Evolutionary conservation across 2,797 vertebrate species (phyloP), one percentile per base, ranked within the genome.

Genomic region (Sebastes alutus): DNA sequence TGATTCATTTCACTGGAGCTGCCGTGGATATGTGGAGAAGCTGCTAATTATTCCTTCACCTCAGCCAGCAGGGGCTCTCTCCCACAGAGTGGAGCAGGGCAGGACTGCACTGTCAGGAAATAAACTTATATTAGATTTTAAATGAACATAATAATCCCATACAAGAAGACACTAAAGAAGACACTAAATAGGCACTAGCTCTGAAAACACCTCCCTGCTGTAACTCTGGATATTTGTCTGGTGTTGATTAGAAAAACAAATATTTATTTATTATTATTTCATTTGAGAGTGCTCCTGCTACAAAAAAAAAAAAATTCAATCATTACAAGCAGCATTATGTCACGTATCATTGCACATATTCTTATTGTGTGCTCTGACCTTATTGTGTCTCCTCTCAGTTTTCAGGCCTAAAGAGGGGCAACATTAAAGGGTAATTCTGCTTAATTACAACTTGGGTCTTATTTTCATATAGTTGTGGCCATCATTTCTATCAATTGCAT

Each of bases 21-120:
- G 69, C 64, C 7, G 61, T 29, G 60, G 32, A 66, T 69, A 25
- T 59, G 66, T 58, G 27, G 32, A 46, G 59, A 77, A 42, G 73
- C 69, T 69, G n/a, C 46, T 84, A 64, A 78, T 85, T 80, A 66
- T 0, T 25, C n/a, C 54, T 30, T 79, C 69, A 80, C 27, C 76
- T 84, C 12, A 80, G 49, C 60, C 66, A 69, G 79, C 62, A 32
- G 66, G 33, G 29, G 56, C n/a, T 73, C 29, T 52, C 20, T 35
- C 65, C 16, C 49, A 64, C 62, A 33, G 46, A 64, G 58, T 18
- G 69, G 58, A 72, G 33, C 62, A 38, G 38, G 23, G 18, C 33
- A 63, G 35, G 12, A 29, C 42, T 46, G 42, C 42, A 46, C 16
- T 46, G 42, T 7, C 42, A 56, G 30, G 22, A 8, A 35, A 73